Evolutionary conservation across 2,113 vertebrate genomes (phyloP).

Genomic region (Dissostichus mawsoni): DNA sequence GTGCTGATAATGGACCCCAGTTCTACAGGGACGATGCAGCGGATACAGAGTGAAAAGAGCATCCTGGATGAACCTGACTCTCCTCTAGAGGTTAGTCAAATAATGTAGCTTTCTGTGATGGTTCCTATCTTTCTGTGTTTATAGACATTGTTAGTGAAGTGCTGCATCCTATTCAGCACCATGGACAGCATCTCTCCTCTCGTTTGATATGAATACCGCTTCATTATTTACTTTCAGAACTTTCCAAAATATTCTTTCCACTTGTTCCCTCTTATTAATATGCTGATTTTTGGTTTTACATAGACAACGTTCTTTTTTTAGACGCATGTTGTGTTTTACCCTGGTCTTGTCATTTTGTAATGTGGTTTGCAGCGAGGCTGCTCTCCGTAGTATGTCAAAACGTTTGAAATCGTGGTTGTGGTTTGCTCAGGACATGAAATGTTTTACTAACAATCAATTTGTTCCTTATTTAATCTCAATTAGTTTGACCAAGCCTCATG

Average conservation of each 20-base stretch:
- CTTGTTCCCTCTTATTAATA: not conserved
- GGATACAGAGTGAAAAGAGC: no score
- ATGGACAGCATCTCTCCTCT: constrained; percentile 6
- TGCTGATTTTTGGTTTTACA: not conserved
- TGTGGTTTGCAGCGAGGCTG: not conserved
- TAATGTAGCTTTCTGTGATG: not conserved
- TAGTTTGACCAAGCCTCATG: not conserved
- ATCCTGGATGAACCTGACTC: constrained; percentile 21
- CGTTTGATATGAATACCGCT: not conserved
- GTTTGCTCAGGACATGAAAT: not conserved
- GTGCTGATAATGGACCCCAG: no score
- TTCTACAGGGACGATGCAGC: no score
- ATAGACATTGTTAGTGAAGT: no score
- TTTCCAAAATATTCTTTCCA: not conserved
- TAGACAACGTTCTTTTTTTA: not conserved
- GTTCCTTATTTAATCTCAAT: not conserved
- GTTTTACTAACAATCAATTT: no score
- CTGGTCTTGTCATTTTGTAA: not conserved
- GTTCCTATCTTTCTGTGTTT: not conserved
- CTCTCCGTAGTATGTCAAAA: not conserved
- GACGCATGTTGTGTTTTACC: not conserved
- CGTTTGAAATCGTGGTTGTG: not conserved
- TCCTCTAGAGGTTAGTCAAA: constrained; percentile 29
- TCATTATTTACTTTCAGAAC: no score
- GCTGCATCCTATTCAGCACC: not conserved